phyloP scores from a whole-genome alignment of 2,888 invertebrate species.

The Lissonota sp. region DNA sequence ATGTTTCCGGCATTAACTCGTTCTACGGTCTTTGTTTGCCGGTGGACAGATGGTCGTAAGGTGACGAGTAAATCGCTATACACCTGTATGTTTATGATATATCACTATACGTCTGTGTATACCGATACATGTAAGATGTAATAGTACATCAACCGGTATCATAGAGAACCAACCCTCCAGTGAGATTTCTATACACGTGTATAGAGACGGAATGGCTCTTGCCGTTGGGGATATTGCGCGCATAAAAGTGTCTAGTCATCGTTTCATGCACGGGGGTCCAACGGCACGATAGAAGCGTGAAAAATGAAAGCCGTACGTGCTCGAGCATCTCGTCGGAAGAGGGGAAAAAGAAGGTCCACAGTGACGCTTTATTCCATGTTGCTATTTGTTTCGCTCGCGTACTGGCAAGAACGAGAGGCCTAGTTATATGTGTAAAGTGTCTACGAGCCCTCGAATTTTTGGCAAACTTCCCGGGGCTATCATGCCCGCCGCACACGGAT shows the following conservation, averaged over 20 bases:
- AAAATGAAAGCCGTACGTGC: slow-evolving; percentile 71
- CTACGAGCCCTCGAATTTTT: slow-evolving; percentile 54
- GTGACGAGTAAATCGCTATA: neutral
- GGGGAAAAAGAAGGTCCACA: neutral
- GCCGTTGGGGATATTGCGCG: slow-evolving; percentile 61
- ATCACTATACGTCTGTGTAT: neutral
- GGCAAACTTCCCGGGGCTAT: slow-evolving; percentile 38
- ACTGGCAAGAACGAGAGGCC: slow-evolving; percentile 43
- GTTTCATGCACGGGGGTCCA: slow-evolving; percentile 57
- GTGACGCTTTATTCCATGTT: slow-evolving; percentile 46
- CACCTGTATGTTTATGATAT: neutral
- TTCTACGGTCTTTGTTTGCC: too few species aligned
- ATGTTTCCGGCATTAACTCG: too few species aligned
- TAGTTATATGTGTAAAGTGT: slow-evolving; percentile 26
- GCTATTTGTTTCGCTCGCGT: slow-evolving; percentile 54
- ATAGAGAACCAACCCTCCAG: neutral
- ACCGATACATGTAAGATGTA: neutral
- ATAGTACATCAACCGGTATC: too few species aligned
- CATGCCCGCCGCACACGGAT: slow-evolving; percentile 9
- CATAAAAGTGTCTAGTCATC: slow-evolving; percentile 69
- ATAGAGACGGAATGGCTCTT: slow-evolving; percentile 27
- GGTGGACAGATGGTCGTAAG: too few species aligned
- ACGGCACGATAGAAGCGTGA: slow-evolving; percentile 64
- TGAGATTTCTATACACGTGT: neutral
- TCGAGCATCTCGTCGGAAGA: slow-evolving; percentile 62